Conservation (phyloP, 2,113 vertebrate species). For the Gasterosteus nipponicus region DNA sequence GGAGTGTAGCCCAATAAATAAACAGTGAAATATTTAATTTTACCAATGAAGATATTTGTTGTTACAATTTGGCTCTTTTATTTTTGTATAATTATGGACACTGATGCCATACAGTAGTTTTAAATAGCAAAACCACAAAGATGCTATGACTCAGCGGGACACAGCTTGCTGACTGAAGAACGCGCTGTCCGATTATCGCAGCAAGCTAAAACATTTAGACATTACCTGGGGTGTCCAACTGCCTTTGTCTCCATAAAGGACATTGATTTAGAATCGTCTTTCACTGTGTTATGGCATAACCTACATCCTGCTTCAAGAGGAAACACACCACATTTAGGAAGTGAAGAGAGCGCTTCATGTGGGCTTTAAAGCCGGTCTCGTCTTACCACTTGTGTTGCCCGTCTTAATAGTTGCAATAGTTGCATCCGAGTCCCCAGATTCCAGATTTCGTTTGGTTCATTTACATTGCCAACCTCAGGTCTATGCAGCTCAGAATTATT, state of each 20-base stretch:
- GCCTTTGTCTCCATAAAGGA: not conserved
- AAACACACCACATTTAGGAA: constrained; percentile 24
- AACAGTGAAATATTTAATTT: not conserved
- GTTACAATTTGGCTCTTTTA: not conserved
- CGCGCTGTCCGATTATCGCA: not conserved
- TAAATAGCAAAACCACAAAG: not conserved
- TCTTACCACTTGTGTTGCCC: constrained; percentile 17
- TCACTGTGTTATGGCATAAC: constrained; percentile 1
- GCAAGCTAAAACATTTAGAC: not conserved
- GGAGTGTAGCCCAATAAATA: constrained; percentile 16
- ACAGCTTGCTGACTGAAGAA: not conserved
- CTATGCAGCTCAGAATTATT: constrained; percentile 10
- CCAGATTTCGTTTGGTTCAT: constrained; percentile 6
- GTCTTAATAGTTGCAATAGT: constrained; percentile 11
- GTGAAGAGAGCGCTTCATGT: not conserved
- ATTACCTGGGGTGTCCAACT: not conserved
- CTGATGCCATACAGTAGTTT: not conserved
- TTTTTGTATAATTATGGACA: not conserved
- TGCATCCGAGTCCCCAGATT: constrained; percentile 3
- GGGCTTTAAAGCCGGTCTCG: constrained; percentile 9
- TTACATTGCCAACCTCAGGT: constrained; percentile 13
- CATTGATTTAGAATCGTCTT: not conserved
- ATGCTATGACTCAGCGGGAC: not conserved
- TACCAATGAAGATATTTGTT: not conserved
- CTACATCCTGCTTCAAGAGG: constrained; percentile 30